Evolutionary conservation across 2,113 vertebrate species (phyloP), one percentile per base, ranked within the genome.

Genomic region (Otis tarda): DNA sequence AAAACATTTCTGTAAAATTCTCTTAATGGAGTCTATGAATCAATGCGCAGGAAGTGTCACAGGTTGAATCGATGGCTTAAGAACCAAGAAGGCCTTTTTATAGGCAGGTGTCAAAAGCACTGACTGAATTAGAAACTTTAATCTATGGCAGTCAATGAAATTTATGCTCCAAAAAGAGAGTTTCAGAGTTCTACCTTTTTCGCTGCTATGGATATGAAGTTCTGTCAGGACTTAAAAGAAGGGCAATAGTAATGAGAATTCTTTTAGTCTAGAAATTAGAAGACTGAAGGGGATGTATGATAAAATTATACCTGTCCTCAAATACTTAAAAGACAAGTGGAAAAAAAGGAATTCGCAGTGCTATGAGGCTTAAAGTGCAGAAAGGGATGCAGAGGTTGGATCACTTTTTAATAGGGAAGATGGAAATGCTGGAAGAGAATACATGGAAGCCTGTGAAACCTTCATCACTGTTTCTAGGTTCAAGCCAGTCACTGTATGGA

Each of bases 1-100:
- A 81, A 93, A 92, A 92, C 50, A 77, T 90, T 96, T 77, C 90
- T 96, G 73, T 91, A 91, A 95, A 97, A 88, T 67, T 68, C 41
- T 69, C 63, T 63, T 83, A 90, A 74, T 93, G 83, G 79, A 83
- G 79, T 82, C 83, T 31, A 81, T 93, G 94, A 95, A 95, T 95
- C 94, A 95, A 84, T 37, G 61, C 2, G 12, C 21, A 49, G 56
- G 31, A 3, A 3, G 71, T 84, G 91, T 81, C 76, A 88, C 69
- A 14, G 71, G 47, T 85, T 73, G 79, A 63, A 90, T 74, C 18
- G 1, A 83, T 87, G 85, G 50, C 61, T 91, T 65, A 41, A 90
- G 68, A 95, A 67, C 49, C 33, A 71, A 68, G 52, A 74, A 82
- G 60, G 50, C 31, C 53, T 83, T 94, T 95, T 93, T 89, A 93